Evolutionary conservation across 1,140 invertebrate genomes (phyloP).

Genomic region (Ectropis grisescens): DNA sequence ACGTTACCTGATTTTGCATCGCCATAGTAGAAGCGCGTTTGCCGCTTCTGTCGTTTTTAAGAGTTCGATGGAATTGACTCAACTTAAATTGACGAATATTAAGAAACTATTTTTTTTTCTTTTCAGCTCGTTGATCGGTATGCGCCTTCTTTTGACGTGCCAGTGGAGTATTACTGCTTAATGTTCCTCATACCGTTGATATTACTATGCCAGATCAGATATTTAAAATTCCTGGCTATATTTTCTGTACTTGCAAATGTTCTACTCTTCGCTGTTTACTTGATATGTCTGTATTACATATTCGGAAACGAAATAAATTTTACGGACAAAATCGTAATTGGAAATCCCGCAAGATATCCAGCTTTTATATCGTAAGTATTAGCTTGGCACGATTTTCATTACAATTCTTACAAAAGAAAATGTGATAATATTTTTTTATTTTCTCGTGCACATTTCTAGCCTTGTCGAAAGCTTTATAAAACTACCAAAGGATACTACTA

Average conservation of each 20-base stretch:
- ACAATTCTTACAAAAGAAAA: too few species aligned
- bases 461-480: too few species aligned
- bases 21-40: too few species aligned
- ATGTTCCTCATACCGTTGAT: constrained; percentile 73
- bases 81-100: too few species aligned
- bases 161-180: constrained; percentile 71
- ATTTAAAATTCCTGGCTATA: constrained; percentile 81
- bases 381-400: too few species aligned
- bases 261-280: constrained; percentile 77
- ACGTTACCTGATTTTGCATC: too few species aligned
- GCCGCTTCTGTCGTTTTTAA: too few species aligned
- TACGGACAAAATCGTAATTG: constrained; percentile 56
- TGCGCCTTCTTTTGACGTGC: constrained; percentile 33
- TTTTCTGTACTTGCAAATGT: constrained; percentile 81
- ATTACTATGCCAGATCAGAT: constrained; percentile 75
- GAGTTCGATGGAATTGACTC: too few species aligned
- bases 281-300: constrained; percentile 81
- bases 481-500: too few species aligned
- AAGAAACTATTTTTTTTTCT: constrained; percentile 3
- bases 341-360: constrained; percentile 41
- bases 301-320: constrained; percentile 69
- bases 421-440: too few species aligned
- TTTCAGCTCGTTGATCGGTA: constrained; percentile 66
- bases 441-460: too few species aligned
- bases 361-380: constrained; percentile 60